Evolutionary conservation across 2,888 invertebrate species (phyloP).

Genomic region (Muscina levida): DNA sequence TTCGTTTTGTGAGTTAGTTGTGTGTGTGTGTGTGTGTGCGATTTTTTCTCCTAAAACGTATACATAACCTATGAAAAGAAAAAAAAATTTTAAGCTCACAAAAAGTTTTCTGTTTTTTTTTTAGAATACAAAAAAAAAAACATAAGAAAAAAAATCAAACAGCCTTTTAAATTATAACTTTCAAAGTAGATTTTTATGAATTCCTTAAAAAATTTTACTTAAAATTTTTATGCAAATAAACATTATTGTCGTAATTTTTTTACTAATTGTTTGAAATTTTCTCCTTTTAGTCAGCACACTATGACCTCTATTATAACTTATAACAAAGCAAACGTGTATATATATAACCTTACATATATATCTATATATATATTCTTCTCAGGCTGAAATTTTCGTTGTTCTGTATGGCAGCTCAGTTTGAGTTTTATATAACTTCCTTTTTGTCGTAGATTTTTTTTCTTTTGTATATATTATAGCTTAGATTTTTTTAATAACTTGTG

Average conservation of each 20-base stretch:
- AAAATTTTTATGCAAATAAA: no score
- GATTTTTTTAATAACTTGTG: background rate
- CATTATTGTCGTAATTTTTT: no score
- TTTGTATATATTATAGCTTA: background rate
- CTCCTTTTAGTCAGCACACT: conserved; percentile 6
- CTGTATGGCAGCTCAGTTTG: no score
- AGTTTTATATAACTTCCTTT: conserved; percentile 28
- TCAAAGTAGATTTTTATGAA: no score
- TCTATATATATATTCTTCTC: conserved; percentile 1
- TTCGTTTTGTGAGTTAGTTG: no score
- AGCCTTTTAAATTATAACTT: background rate
- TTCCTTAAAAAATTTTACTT: no score
- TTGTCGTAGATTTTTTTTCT: conserved; percentile 17
- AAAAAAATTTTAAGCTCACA: conserved; percentile 69
- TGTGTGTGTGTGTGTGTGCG: conserved; percentile 27
- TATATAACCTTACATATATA: conserved; percentile 11
- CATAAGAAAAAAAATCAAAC: background rate
- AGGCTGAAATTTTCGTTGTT: no score
- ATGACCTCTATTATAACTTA: conserved; percentile 56
- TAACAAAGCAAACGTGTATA: no score
- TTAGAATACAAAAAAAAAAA: background rate
- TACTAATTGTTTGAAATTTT: no score
- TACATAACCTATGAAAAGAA: conserved; percentile 68
- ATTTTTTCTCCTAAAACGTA: conserved; percentile 51
- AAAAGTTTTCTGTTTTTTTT: conserved; percentile 49